Percentiles rank a stretch among this genome's conserved stretches.
Evolutionary conservation across 2,797 vertebrate species (phyloP).

Genomic region (Euthynnus affinis): DNA sequence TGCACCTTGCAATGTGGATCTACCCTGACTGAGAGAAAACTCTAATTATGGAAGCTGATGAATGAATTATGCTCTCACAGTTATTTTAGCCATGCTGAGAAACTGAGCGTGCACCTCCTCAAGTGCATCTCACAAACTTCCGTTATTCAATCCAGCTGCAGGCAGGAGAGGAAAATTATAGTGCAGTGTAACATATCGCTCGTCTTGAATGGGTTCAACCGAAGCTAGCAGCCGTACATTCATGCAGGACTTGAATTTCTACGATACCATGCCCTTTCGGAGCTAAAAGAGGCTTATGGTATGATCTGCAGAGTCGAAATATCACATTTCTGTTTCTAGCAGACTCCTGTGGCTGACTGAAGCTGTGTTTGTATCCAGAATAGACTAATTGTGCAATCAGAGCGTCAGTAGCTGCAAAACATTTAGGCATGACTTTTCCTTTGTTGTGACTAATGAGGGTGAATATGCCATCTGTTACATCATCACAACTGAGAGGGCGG

Average conservation of each 20-base stretch:
- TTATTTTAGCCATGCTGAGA: neutral
- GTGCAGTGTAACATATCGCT: slow-evolving; percentile 4
- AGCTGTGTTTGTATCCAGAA: slow-evolving; percentile 50
- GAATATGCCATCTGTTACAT: slow-evolving; percentile 78
- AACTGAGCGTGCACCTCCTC: neutral
- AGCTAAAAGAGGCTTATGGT: slow-evolving; percentile 23
- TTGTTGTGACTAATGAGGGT: slow-evolving; percentile 77
- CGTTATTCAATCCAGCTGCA: slow-evolving; percentile 22
- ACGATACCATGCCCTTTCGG: slow-evolving; percentile 7
- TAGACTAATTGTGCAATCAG: slow-evolving; percentile 56
- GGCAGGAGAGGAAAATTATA: neutral
- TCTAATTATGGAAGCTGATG: neutral
- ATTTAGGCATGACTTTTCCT: slow-evolving; percentile 66
- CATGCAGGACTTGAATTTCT: slow-evolving; percentile 13
- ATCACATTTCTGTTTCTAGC: slow-evolving; percentile 35
- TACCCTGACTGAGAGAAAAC: slow-evolving; percentile 13
- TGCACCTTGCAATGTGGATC: neutral
- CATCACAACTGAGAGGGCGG: slow-evolving; percentile 69
- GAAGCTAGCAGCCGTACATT: slow-evolving; percentile 27
- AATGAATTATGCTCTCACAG: neutral
- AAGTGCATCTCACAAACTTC: slow-evolving; percentile 12
- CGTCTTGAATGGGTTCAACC: neutral
- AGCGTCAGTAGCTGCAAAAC: slow-evolving; percentile 55
- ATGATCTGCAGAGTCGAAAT: slow-evolving; percentile 34
- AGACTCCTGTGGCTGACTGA: slow-evolving; percentile 19